Percentiles rank a stretch among this genome's conserved stretches.
phyloP scores from a whole-genome alignment of 2,888 invertebrate genomes.

The Phragmatobia fuliginosa region DNA sequence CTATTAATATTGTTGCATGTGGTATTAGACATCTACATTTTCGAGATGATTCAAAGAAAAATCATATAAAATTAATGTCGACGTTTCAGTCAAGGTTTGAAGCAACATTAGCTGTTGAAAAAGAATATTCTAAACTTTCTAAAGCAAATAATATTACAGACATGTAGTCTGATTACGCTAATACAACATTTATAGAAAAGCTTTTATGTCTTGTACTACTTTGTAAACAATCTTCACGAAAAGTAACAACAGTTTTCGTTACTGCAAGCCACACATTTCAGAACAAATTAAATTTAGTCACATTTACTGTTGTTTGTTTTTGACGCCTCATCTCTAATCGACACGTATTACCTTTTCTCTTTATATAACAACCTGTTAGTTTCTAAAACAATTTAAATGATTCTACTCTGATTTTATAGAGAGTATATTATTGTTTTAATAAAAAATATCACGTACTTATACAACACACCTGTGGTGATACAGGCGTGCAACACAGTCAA shows the following conservation, averaged over 20 bases:
- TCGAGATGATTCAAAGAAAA: background rate
- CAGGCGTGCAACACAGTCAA: too few species aligned
- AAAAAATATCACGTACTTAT: too few species aligned
- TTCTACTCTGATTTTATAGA: too few species aligned
- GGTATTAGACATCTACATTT: slow-evolving; percentile 1
- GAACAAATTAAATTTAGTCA: slow-evolving; percentile 82
- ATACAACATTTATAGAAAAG: slow-evolving; percentile 24
- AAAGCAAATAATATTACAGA: background rate
- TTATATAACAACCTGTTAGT: background rate
- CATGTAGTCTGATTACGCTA: slow-evolving; percentile 19
- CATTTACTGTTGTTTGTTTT: slow-evolving; percentile 59
- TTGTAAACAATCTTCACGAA: slow-evolving; percentile 13
- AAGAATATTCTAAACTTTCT: background rate
- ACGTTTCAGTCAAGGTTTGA: background rate
- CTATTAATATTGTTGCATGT: slow-evolving; percentile 31
- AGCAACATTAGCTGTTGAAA: background rate
- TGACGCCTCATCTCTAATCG: slow-evolving; percentile 9
- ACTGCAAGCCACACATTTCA: slow-evolving; percentile 69
- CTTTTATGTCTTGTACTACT: slow-evolving; percentile 18
- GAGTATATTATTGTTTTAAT: too few species aligned
- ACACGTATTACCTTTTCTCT: background rate
- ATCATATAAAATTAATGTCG: background rate
- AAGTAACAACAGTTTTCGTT: slow-evolving; percentile 45
- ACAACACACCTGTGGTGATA: too few species aligned
- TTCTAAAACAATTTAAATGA: too few species aligned